These are phyloP conservation scores for Trachurus trachurus DNA, from an alignment of 2,797 vertebrate genomes.

Conservation along the genomic window DNA sequence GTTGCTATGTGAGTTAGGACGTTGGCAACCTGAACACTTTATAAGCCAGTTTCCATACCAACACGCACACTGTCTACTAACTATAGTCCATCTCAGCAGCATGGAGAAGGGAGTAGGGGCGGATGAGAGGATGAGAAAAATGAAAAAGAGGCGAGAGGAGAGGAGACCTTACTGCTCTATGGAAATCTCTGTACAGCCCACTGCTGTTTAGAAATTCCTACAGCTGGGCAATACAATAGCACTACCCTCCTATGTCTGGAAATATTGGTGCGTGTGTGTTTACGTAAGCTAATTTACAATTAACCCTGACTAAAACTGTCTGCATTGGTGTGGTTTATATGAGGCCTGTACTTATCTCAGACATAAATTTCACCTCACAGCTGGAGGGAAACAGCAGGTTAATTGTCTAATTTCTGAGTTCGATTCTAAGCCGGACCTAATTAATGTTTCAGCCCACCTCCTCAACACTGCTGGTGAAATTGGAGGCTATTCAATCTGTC, in stretches of 20 bases:
- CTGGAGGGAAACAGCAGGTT: neutral
- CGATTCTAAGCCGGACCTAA: constrained; percentile 3
- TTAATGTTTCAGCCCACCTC: neutral
- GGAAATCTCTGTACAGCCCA: constrained; percentile 17
- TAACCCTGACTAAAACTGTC: neutral
- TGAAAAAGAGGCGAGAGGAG: constrained; percentile 8
- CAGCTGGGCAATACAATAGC: constrained; percentile 9
- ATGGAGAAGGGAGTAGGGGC: constrained; percentile 31
- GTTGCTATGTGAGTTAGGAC: constrained; percentile 78
- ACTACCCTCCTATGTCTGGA: neutral
- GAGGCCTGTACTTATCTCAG: neutral
- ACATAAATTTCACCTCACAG: neutral
- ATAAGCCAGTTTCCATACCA: constrained; percentile 84
- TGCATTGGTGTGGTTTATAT: neutral
- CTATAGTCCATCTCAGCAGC: constrained; percentile 48
- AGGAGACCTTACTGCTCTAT: constrained; percentile 14
- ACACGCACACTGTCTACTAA: constrained; percentile 60
- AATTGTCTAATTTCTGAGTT: constrained; percentile 7
- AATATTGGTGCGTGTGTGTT: neutral
- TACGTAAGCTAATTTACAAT: neutral
- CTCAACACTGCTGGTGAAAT: constrained; percentile 8
- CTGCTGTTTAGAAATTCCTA: constrained; percentile 11
- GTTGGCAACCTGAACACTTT: constrained; percentile 77
- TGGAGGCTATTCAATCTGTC: constrained; percentile 5
- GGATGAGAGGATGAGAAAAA: constrained; percentile 27